These are phyloP conservation scores for Drosophila testacea DNA, from an alignment of 2,888 invertebrate species.

Conservation along the genomic window DNA sequence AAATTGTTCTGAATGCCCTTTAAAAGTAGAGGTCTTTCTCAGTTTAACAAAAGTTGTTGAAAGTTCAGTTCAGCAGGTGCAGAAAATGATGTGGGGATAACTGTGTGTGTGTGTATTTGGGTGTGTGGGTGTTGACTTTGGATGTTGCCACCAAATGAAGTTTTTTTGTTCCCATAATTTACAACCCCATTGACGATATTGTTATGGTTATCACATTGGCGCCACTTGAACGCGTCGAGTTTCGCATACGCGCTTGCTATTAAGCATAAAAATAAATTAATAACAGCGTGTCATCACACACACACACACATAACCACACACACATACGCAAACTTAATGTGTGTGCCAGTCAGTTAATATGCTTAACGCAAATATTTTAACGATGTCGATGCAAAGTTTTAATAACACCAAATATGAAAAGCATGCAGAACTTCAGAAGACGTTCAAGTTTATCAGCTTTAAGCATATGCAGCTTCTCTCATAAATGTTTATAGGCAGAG, in stretches of 20 bases:
- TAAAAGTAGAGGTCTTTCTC: slow-evolving; percentile 3
- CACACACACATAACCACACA: background rate
- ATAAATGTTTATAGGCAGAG: slow-evolving; percentile 22
- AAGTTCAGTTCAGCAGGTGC: slow-evolving; percentile 1
- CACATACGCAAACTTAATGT: slow-evolving; percentile 11
- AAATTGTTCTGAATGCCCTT: slow-evolving; percentile 12
- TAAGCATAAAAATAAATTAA: slow-evolving; percentile 79
- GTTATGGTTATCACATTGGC: slow-evolving; percentile 55
- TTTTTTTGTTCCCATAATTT: slow-evolving; percentile 40
- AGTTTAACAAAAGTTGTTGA: background rate
- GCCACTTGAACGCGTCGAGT: slow-evolving; percentile 42
- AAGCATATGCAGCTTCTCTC: slow-evolving; percentile 29
- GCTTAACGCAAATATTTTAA: slow-evolving; percentile 64
- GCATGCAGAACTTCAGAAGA: slow-evolving; percentile 6
- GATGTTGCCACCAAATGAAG: slow-evolving; percentile 23
- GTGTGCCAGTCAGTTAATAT: slow-evolving; percentile 58
- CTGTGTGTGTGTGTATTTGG: background rate
- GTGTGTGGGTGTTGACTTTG: background rate
- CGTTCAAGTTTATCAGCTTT: slow-evolving; percentile 39
- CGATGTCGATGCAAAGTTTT: slow-evolving; percentile 55
- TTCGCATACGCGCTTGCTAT: slow-evolving; percentile 53
- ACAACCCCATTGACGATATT: slow-evolving; percentile 47
- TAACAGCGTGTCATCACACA: slow-evolving; percentile 49
- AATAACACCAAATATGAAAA: slow-evolving; percentile 28
- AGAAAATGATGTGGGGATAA: background rate